Conservation (phyloP, 2,888 invertebrate genomes). For the Trachelus troglodyta region DNA sequence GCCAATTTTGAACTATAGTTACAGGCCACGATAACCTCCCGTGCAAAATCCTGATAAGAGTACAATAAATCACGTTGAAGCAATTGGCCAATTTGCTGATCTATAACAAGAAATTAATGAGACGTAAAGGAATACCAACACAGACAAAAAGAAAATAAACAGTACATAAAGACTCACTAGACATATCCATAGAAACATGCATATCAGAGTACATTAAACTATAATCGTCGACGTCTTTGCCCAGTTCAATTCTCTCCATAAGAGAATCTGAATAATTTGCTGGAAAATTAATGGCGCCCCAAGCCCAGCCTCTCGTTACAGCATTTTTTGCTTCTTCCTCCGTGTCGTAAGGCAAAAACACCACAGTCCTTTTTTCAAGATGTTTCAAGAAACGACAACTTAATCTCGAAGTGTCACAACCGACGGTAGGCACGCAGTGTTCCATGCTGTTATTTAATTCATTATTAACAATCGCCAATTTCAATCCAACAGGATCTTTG, state of each 20-base stretch:
- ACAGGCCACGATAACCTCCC: constrained; percentile 73
- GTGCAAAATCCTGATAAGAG: constrained; percentile 80
- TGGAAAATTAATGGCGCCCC: constrained; percentile 81
- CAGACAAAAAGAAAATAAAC: constrained; percentile 1
- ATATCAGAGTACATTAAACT: constrained; percentile 76
- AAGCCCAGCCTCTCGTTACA: constrained; percentile 78
- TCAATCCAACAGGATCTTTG: constrained; percentile 83
- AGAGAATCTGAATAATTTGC: constrained; percentile 81
- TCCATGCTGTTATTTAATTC: constrained; percentile 70
- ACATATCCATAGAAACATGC: constrained; percentile 82
- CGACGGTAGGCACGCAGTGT: constrained; percentile 56
- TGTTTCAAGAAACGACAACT: constrained; percentile 84
- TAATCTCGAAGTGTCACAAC: constrained; percentile 75
- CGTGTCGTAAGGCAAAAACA: constrained; percentile 72
- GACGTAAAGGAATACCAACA: not conserved
- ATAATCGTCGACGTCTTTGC: constrained; percentile 71
- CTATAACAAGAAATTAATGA: constrained; percentile 67
- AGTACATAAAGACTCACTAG: constrained; percentile 73
- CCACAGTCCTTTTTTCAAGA: constrained; percentile 75
- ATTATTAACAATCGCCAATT: constrained; percentile 83
- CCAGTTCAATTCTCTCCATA: constrained; percentile 72
- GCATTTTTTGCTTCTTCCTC: constrained; percentile 75
- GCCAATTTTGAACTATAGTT: constrained; percentile 74
- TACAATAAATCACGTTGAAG: constrained; percentile 79
- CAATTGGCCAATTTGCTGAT: constrained; percentile 89